Conservation (phyloP, 2,113 vertebrate genomes). For the Melanerpes aurifrons region DNA sequence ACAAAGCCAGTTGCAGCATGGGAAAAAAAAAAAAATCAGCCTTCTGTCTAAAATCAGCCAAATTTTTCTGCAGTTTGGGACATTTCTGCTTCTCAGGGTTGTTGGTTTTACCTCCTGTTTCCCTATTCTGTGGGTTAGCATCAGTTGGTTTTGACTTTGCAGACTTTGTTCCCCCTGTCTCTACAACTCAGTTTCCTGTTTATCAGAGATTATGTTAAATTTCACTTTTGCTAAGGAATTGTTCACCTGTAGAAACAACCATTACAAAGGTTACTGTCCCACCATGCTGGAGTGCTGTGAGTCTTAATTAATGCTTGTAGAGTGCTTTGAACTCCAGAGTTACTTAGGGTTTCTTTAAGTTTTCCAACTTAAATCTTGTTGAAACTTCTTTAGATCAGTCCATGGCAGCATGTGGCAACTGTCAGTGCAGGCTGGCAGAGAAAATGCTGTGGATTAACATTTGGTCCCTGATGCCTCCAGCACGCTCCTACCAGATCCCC, state of each 20-base stretch:
- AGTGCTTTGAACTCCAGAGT: neutral
- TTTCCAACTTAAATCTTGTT: neutral
- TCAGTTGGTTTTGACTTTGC: neutral
- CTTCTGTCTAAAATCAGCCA: neutral
- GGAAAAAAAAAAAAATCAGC: neutral
- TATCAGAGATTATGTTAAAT: neutral
- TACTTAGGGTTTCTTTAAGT: neutral
- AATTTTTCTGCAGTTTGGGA: neutral
- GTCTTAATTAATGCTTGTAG: neutral
- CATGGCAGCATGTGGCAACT: neutral
- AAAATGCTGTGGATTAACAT: neutral
- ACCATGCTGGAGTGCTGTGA: fast-evolving
- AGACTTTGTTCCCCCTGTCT: neutral
- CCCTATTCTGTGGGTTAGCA: neutral
- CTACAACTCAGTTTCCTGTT: neutral
- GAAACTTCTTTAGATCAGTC: fast-evolving
- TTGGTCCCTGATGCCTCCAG: neutral
- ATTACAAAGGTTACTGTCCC: neutral
- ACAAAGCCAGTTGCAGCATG: neutral
- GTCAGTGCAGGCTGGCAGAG: neutral
- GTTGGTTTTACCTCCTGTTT: neutral
- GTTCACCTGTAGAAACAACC: neutral
- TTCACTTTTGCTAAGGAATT: neutral
- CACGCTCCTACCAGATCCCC: fast-evolving
- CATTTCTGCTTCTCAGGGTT: neutral